These are phyloP conservation scores for Parauchenoglanis ngamensis DNA, from an alignment of 2,797 vertebrate species.

Conservation along the genomic window DNA sequence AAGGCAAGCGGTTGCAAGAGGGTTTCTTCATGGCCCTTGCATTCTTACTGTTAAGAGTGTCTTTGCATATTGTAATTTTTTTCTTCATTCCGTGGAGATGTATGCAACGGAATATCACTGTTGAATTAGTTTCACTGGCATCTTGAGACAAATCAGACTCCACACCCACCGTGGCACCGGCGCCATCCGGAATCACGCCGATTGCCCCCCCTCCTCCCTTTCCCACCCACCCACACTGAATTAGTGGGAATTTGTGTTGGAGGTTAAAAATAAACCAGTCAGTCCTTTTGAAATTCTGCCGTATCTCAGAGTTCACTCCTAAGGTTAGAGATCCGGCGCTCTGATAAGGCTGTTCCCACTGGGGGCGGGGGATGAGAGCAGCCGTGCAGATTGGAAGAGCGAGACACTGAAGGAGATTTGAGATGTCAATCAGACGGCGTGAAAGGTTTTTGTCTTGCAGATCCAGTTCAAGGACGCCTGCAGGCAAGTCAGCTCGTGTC, in stretches of 20 bases:
- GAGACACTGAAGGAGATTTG: conserved; percentile 69
- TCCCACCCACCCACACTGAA: conserved; percentile 17
- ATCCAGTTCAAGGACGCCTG: conserved; percentile 99
- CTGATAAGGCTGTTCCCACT: conserved; percentile 87
- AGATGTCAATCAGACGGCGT: conserved; percentile 96
- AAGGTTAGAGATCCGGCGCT: conserved; percentile 92
- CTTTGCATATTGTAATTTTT: not conserved
- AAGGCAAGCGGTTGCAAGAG: not conserved
- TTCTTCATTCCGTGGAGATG: not conserved
- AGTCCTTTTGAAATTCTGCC: conserved; percentile 77
- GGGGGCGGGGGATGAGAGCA: conserved; percentile 68
- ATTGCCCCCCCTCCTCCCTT: too few relatives aligned
- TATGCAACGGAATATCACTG: not conserved
- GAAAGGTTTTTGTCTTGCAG: conserved; percentile 98
- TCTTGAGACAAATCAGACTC: conserved; percentile 8
- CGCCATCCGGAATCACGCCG: conserved; percentile 11
- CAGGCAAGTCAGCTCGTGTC: conserved; percentile 94
- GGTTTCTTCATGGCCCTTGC: not conserved
- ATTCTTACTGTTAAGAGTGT: not conserved
- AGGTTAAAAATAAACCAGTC: conserved; percentile 62
- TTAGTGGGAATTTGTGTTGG: conserved; percentile 37
- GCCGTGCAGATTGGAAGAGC: conserved; percentile 67
- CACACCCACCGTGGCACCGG: conserved; percentile 27
- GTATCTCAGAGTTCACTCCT: conserved; percentile 71
- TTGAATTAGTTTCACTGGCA: not conserved